Conservation (phyloP, 2,113 vertebrate genomes). For the Myotis lucifugus region DNA sequence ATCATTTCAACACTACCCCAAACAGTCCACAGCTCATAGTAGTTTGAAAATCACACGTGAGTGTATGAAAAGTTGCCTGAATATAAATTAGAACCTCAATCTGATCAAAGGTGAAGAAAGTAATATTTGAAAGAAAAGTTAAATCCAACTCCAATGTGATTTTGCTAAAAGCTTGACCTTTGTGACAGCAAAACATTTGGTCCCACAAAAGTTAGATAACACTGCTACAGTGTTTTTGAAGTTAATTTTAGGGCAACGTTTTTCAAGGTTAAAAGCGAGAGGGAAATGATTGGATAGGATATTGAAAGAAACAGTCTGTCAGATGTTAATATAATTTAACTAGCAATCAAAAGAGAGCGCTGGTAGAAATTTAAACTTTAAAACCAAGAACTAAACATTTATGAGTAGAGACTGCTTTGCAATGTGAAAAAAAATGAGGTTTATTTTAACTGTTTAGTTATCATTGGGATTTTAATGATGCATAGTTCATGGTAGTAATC, state of each 20-base stretch:
- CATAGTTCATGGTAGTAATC: neutral
- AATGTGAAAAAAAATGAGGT: neutral
- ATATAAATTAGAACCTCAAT: neutral
- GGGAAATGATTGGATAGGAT: neutral
- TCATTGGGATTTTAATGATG: slow-evolving; percentile 41
- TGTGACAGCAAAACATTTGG: neutral
- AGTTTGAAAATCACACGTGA: neutral
- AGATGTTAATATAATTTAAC: slow-evolving; percentile 53
- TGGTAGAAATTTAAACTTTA: slow-evolving; percentile 58
- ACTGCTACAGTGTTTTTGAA: neutral
- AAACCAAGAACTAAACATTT: slow-evolving; percentile 42
- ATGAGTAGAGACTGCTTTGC: slow-evolving; percentile 1
- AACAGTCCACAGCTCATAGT: rapidly evolving
- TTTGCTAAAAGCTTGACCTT: slow-evolving; percentile 10
- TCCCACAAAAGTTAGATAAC: neutral
- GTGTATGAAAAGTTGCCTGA: neutral
- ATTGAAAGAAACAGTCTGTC: slow-evolving; percentile 35
- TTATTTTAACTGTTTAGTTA: slow-evolving; percentile 50
- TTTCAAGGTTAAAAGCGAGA: slow-evolving; percentile 32
- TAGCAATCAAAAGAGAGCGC: slow-evolving; percentile 34
- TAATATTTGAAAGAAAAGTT: slow-evolving; percentile 15
- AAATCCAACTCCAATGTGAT: neutral
- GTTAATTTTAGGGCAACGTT: slow-evolving; percentile 26
- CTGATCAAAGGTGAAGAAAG: neutral
- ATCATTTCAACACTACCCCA: neutral